Percentiles rank a stretch among this genome's conserved stretches.
phyloP scores from a whole-genome alignment of 2,113 vertebrate species.

The Brienomyrus brachyistius region DNA sequence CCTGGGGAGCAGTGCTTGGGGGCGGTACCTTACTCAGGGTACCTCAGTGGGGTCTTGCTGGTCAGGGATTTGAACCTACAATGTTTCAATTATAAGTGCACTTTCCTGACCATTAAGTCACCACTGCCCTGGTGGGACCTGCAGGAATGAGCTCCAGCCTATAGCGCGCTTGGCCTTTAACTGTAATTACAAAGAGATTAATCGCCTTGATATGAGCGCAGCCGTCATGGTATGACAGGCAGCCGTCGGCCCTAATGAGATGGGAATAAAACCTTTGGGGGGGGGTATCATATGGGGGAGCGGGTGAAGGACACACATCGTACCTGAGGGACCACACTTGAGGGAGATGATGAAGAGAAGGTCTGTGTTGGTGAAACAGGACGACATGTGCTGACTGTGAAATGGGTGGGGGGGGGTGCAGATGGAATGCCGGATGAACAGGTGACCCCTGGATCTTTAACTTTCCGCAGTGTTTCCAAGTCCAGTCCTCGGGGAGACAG shows the following conservation, averaged over 20 bases:
- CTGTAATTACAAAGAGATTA: not conserved
- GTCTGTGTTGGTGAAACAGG: not conserved
- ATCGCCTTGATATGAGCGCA: not conserved
- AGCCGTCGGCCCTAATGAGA: not conserved
- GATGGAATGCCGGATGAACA: not conserved
- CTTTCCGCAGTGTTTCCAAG: not conserved
- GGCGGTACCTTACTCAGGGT: too few relatives aligned
- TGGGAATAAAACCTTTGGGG: not conserved
- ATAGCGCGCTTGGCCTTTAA: not conserved
- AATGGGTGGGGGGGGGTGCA: not conserved
- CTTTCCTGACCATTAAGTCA: too few relatives aligned
- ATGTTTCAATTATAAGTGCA: too few relatives aligned
- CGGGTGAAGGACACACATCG: not conserved
- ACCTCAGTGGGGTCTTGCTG: too few relatives aligned
- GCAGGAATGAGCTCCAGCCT: not conserved
- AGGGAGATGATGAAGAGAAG: not conserved
- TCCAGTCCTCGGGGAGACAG: not conserved
- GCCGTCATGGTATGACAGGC: not conserved
- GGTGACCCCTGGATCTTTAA: not conserved
- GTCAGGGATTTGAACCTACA: too few relatives aligned
- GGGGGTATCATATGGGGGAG: not conserved
- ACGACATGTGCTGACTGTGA: not conserved
- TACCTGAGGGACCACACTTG: not conserved
- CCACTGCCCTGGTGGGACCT: not conserved
- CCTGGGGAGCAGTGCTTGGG: too few relatives aligned